Conservation (phyloP, 1,140 invertebrate species). For the Paraescarpia echinospica region DNA sequence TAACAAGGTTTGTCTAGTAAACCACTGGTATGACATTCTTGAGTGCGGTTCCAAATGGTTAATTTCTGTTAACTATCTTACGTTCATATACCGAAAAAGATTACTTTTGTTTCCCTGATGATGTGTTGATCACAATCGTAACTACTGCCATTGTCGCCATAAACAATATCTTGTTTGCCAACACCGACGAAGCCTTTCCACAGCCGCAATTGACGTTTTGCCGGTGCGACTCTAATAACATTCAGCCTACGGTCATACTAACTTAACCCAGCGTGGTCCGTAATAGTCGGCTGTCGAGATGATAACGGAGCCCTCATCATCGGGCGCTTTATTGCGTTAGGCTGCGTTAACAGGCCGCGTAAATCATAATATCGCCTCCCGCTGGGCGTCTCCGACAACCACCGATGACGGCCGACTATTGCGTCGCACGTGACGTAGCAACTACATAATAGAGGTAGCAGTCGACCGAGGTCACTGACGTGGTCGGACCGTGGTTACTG, state of each 20-base stretch:
- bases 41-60: too few relatives aligned
- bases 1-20: too few relatives aligned
- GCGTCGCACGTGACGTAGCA: background rate
- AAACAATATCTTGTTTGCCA: too few relatives aligned
- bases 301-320: background rate
- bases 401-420: background rate
- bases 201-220: background rate
- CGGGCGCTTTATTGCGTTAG: background rate
- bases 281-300: background rate
- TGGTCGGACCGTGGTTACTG: background rate
- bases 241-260: background rate
- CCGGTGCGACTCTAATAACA: background rate
- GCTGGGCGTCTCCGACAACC: background rate
- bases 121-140: too few relatives aligned
- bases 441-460: background rate
- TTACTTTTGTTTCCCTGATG: too few relatives aligned
- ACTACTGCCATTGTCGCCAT: too few relatives aligned
- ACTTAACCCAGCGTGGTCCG: background rate
- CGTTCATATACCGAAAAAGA: too few relatives aligned
- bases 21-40: too few relatives aligned
- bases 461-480: background rate
- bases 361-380: conserved; percentile 5
- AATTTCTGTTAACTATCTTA: too few relatives aligned
- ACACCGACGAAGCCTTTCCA: too few relatives aligned
- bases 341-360: background rate